Evolutionary conservation across 2,113 vertebrate species (phyloP).

Genomic region (Callithrix jacchus): DNA sequence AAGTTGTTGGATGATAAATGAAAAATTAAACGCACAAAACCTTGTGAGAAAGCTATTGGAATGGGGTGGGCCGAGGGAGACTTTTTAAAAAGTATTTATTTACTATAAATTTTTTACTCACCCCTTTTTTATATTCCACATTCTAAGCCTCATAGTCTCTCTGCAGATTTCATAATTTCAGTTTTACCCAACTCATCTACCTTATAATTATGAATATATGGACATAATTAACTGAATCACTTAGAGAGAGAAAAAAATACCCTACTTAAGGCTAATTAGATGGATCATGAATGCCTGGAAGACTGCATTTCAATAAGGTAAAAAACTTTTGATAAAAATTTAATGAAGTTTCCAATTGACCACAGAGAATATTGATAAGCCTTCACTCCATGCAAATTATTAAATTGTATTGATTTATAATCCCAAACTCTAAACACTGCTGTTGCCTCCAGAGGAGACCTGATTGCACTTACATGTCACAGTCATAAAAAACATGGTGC

Average conservation of each 20-base stretch:
- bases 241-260: constrained; percentile 72
- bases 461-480: constrained; percentile 81
- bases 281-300: constrained; percentile 79
- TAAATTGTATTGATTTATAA: constrained; percentile 83
- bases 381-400: constrained; percentile 75
- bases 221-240: constrained; percentile 81
- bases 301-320: constrained; percentile 81
- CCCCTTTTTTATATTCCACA: neutral
- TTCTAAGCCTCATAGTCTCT: constrained; percentile 64
- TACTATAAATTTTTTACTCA: neutral
- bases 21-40: constrained; percentile 12
- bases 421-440: constrained; percentile 71
- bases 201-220: constrained; percentile 79
- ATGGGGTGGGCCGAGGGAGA: neutral
- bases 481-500: constrained; percentile 78
- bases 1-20: neutral
- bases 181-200: constrained; percentile 79
- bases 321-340: constrained; percentile 83
- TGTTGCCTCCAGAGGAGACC: constrained; percentile 75
- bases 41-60: neutral
- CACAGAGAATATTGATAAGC: constrained; percentile 78
- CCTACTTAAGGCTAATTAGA: constrained; percentile 82
- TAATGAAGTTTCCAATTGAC: constrained; percentile 81
- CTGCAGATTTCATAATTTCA: constrained; percentile 81
- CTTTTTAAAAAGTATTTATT: neutral